Percentiles rank a stretch among this genome's conserved stretches.
Evolutionary conservation across 2,888 invertebrate species (phyloP).

Genomic region (Panorpa germanica): DNA sequence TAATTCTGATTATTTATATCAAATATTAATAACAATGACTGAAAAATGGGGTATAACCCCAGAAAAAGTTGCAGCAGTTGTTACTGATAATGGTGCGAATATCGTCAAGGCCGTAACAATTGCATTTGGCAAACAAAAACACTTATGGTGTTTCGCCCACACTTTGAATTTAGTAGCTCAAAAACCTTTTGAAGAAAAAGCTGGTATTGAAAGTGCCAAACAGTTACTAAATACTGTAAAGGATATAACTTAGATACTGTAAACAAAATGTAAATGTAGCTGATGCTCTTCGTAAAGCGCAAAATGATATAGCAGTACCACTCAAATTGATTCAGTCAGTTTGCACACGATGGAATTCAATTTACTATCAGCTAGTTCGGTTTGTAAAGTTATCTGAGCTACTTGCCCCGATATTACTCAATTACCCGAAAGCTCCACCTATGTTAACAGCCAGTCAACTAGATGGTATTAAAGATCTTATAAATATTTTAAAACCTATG

Average conservation of each 20-base stretch:
- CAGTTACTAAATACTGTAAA: slow-evolving; percentile 13
- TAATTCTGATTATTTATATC: slow-evolving; percentile 12
- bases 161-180: slow-evolving; percentile 13
- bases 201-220: slow-evolving; percentile 13
- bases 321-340: slow-evolving; percentile 15
- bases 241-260: slow-evolving; percentile 13
- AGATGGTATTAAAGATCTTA: slow-evolving; percentile 13
- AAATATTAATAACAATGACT: slow-evolving; percentile 10
- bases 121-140: slow-evolving; percentile 12
- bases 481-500: slow-evolving; percentile 12
- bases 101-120: slow-evolving; percentile 12
- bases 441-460: slow-evolving; percentile 13
- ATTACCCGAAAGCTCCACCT: slow-evolving; percentile 13
- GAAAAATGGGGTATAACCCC: slow-evolving; percentile 12
- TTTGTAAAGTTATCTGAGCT: slow-evolving; percentile 13
- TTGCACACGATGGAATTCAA: slow-evolving; percentile 16
- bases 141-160: slow-evolving; percentile 14
- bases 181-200: slow-evolving; percentile 12
- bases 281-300: slow-evolving; percentile 14
- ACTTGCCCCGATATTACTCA: slow-evolving; percentile 13
- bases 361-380: slow-evolving; percentile 14
- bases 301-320: slow-evolving; percentile 12
- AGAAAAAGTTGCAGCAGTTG: slow-evolving; percentile 11
- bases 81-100: slow-evolving; percentile 14
- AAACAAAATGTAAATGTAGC: slow-evolving; percentile 14